Evolutionary conservation across 2,888 invertebrate genomes (phyloP).

Genomic region (Phortica okadai): DNA sequence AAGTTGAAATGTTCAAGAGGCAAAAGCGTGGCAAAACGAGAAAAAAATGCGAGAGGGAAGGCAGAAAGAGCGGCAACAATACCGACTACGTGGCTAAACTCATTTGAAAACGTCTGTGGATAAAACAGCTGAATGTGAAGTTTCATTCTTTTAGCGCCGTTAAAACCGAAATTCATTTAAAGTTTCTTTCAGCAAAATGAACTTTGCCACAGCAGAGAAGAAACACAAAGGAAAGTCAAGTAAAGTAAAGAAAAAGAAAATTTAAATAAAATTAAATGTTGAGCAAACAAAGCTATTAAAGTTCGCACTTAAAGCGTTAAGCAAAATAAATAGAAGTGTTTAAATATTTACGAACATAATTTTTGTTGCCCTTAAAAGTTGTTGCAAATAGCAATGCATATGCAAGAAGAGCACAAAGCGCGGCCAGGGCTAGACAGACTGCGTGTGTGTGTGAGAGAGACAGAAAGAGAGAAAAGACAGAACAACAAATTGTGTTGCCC

Average conservation of each 20-base stretch:
- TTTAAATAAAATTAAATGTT: conserved; percentile 44
- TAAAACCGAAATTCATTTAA: too few relatives aligned
- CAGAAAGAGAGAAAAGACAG: not conserved
- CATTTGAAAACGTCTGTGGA: too few relatives aligned
- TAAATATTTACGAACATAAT: conserved; percentile 39
- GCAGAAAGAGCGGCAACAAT: too few relatives aligned
- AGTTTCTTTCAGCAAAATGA: conserved; percentile 40
- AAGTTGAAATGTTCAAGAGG: too few relatives aligned
- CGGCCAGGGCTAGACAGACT: conserved; percentile 8
- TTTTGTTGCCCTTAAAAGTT: conserved; percentile 25
- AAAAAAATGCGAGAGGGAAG: too few relatives aligned
- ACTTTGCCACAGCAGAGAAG: conserved; percentile 21
- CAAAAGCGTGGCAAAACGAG: too few relatives aligned
- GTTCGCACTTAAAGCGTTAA: conserved; percentile 47
- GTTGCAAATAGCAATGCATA: conserved; percentile 20
- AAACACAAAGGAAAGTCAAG: conserved; percentile 26
- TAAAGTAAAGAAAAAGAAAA: conserved; percentile 38
- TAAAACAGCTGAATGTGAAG: too few relatives aligned
- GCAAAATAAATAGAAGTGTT: conserved; percentile 47
- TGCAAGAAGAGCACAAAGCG: conserved; percentile 3
- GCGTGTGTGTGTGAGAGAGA: conserved; percentile 28
- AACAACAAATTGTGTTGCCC: not conserved
- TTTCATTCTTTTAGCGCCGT: too few relatives aligned
- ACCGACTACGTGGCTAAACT: too few relatives aligned
- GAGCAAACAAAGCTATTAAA: conserved; percentile 39